phyloP scores from a whole-genome alignment of 2,888 invertebrate species.

The Caenorhabditis afra region DNA sequence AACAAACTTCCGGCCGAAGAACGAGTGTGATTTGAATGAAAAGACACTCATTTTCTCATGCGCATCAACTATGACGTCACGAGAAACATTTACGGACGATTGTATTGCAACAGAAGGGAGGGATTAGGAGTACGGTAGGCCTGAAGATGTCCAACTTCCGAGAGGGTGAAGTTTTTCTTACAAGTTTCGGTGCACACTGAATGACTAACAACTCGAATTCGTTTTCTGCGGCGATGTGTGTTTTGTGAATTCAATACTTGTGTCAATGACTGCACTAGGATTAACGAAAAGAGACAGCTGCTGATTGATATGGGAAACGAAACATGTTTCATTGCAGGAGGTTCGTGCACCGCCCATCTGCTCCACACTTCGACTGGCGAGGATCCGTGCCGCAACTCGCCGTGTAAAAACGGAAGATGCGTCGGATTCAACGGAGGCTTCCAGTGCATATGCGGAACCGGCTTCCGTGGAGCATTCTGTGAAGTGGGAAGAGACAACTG shows the following conservation, averaged over 20 bases:
- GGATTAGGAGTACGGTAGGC: no score
- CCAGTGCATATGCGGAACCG: conserved; percentile 97
- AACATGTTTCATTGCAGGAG: conserved; percentile 32
- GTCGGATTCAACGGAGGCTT: conserved; percentile 86
- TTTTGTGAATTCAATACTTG: no score
- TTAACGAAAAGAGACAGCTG: background rate
- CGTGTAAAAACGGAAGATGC: conserved; percentile 33
- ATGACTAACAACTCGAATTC: no score
- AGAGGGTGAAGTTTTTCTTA: no score
- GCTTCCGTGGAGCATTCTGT: conserved; percentile 88
- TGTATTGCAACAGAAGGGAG: no score
- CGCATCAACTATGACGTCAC: conserved; percentile 6
- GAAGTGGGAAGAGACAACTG: conserved; percentile 87
- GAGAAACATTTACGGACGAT: background rate
- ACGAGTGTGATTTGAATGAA: conserved; percentile 1
- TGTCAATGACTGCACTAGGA: no score
- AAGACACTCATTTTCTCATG: conserved; percentile 6
- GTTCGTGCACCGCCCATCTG: conserved; percentile 3
- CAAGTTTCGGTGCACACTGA: no score
- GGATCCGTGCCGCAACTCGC: conserved; percentile 6
- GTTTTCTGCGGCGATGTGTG: no score
- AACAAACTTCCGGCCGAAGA: conserved; percentile 38
- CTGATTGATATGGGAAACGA: background rate
- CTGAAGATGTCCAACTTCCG: no score
- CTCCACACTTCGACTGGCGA: background rate